These are phyloP conservation scores for Parapsyche elsis DNA, from an alignment of 1,140 invertebrate genomes.

Conservation along the genomic window DNA sequence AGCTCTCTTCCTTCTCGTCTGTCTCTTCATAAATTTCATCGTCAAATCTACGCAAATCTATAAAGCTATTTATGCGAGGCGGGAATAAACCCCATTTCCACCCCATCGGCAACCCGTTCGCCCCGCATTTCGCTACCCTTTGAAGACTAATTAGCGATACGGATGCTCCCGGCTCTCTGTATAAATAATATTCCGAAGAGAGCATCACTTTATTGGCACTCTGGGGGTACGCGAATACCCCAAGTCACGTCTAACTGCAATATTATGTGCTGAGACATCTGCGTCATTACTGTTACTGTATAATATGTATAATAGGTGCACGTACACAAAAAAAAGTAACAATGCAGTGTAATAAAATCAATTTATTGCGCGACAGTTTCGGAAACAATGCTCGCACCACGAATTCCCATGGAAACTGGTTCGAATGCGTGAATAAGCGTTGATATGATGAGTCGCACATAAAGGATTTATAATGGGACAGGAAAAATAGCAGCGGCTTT, in stretches of 20 bases:
- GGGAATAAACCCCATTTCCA: constrained; percentile 36
- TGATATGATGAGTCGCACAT: too few relatives aligned
- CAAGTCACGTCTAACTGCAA: not conserved
- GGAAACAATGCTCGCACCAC: constrained; percentile 26
- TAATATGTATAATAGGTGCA: not conserved
- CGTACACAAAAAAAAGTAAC: not conserved
- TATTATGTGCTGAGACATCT: not conserved
- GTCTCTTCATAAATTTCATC: constrained; percentile 29
- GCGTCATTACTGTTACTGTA: not conserved
- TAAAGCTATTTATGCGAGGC: constrained; percentile 33
- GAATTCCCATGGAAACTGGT: constrained; percentile 45
- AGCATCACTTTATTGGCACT: constrained; percentile 46
- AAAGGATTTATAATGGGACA: too few relatives aligned
- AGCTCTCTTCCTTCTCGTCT: too few relatives aligned
- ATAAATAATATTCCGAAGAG: constrained; percentile 48
- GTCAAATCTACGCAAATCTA: constrained; percentile 39
- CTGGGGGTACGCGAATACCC: not conserved
- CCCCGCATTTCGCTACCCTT: constrained; percentile 48
- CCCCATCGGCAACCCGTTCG: constrained; percentile 40
- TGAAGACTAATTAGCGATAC: constrained; percentile 55
- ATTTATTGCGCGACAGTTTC: constrained; percentile 31
- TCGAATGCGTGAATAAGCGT: not conserved
- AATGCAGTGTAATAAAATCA: constrained; percentile 10
- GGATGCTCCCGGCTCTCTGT: constrained; percentile 41
- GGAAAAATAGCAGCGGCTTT: too few relatives aligned